Conservation (phyloP, 2,113 vertebrate species). For the Hippolais icterina region DNA sequence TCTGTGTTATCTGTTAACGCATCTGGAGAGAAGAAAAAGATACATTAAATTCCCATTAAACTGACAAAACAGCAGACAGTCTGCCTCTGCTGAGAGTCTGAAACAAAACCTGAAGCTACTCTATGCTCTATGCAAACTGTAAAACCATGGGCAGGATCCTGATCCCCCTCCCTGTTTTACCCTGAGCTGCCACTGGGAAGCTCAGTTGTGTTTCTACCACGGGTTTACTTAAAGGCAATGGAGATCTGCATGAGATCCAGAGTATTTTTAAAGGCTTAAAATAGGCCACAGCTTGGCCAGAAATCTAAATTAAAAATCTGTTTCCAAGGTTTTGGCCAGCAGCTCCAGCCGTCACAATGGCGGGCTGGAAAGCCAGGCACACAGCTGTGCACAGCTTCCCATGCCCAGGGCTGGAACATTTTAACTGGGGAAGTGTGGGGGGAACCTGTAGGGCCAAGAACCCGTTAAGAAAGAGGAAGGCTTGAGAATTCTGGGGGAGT, state of each 20-base stretch:
- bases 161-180: not conserved
- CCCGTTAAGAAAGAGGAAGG: not conserved
- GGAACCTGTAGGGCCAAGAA: conserved; percentile 50
- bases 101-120: not conserved
- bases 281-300: not conserved
- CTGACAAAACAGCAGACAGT: not conserved
- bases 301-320: conserved; percentile 12
- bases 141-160: not conserved
- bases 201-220: not conserved
- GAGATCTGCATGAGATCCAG: not conserved
- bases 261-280: not conserved
- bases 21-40: not conserved
- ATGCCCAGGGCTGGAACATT: conserved; percentile 33
- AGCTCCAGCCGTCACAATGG: not conserved
- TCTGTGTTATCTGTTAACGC: not conserved
- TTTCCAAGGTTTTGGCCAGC: conserved; percentile 23
- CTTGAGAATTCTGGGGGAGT: not conserved
- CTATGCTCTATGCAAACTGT: not conserved
- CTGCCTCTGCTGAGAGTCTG: not conserved
- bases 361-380: not conserved
- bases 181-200: not conserved
- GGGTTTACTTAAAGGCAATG: not conserved
- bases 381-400: conserved; percentile 65
- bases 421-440: conserved; percentile 57
- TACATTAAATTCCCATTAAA: conserved; percentile 4